These are phyloP conservation scores for Diabrotica undecimpunctata DNA, from an alignment of 1,140 invertebrate genomes.

Conservation along the genomic window DNA sequence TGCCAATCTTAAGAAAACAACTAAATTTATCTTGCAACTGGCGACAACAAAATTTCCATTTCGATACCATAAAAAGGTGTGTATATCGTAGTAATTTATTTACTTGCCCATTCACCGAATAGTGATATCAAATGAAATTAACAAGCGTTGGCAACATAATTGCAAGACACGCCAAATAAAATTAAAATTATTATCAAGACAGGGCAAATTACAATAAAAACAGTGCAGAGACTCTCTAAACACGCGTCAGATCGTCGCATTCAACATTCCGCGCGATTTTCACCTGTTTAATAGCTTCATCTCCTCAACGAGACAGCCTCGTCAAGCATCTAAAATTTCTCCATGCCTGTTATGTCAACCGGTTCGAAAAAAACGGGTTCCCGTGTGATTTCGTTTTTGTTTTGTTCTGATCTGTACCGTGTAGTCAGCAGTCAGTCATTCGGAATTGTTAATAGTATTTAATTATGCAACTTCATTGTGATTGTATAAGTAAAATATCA, in stretches of 20 bases:
- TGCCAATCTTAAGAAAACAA: no score
- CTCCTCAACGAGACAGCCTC: constrained; percentile 7
- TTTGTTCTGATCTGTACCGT: constrained; percentile 6
- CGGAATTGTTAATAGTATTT: no score
- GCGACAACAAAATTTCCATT: no score
- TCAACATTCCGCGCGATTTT: constrained; percentile 32
- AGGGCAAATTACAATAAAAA: constrained; percentile 12
- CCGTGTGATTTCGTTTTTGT: constrained; percentile 14
- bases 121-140: neutral
- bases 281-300: constrained; percentile 29
- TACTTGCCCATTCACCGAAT: no score
- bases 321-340: constrained; percentile 4
- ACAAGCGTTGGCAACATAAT: constrained; percentile 10
- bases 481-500: no score
- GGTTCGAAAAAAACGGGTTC: constrained; percentile 27
- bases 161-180: constrained; percentile 15
- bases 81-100: no score
- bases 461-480: no score
- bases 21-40: no score
- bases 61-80: no score
- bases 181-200: constrained; percentile 14
- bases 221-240: constrained; percentile 8
- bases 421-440: no score
- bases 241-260: constrained; percentile 21
- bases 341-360: constrained; percentile 9